Evolutionary conservation across 2,888 invertebrate species (phyloP).

Genomic region (Xanthostigma xanthostigma): DNA sequence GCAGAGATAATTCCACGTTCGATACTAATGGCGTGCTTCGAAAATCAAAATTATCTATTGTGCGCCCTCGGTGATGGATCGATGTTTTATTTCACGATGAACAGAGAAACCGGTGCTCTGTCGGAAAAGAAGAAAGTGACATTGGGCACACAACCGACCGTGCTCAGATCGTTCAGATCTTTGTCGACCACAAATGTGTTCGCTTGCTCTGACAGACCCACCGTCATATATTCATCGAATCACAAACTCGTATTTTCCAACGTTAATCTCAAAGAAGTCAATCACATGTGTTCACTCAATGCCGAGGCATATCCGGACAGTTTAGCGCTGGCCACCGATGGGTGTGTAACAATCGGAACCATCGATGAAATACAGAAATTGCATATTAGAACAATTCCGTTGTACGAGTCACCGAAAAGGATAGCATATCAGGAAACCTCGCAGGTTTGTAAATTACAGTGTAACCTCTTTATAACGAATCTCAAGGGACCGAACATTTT

Average conservation of each 20-base stretch:
- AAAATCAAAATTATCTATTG: conserved; percentile 75
- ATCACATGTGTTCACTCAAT: conserved; percentile 96
- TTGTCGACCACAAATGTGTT: conserved; percentile 91
- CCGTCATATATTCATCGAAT: conserved; percentile 98
- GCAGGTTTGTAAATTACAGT: conserved; percentile 38
- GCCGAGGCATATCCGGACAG: conserved; percentile 89
- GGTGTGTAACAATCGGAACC: conserved; percentile 83
- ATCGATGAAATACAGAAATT: conserved; percentile 98
- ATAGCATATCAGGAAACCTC: conserved; percentile 91
- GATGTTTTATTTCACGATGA: conserved; percentile 87
- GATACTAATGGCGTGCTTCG: conserved; percentile 85
- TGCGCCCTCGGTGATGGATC: conserved; percentile 96
- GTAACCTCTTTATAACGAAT: too few relatives aligned
- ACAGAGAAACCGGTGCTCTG: conserved; percentile 56
- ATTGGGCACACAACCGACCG: conserved; percentile 93
- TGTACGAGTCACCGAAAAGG: conserved; percentile 86
- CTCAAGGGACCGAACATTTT: too few relatives aligned
- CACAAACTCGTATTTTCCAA: conserved; percentile 98
- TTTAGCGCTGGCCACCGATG: conserved; percentile 78
- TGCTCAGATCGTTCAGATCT: conserved; percentile 76
- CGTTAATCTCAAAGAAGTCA: conserved; percentile 86
- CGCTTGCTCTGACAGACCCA: conserved; percentile 96
- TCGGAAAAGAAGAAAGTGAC: conserved; percentile 90
- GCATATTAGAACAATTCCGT: conserved; percentile 87
- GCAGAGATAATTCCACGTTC: conserved; percentile 93